These are phyloP conservation scores for Prosopocoilus inquinatus DNA, from an alignment of 2,888 invertebrate species.

Conservation along the genomic window DNA sequence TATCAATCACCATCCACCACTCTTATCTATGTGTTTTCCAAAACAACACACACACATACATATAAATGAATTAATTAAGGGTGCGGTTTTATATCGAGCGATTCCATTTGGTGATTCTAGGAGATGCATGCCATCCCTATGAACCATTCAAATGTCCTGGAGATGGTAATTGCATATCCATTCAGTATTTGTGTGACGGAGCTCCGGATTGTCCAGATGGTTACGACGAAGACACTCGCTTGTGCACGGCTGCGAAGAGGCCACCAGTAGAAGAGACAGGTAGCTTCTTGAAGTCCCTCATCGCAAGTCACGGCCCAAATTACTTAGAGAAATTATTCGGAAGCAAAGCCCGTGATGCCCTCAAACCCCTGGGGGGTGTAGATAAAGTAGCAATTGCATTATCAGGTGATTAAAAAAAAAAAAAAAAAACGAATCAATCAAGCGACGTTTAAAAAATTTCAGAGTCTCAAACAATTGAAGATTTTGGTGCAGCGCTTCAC, in stretches of 20 bases:
- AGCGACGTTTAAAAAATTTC: slow-evolving; percentile 38
- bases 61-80: no score
- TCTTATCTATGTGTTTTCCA: no score
- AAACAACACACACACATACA: no score
- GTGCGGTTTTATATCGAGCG: no score
- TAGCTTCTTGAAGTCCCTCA: slow-evolving; percentile 88
- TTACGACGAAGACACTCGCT: slow-evolving; percentile 91
- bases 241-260: slow-evolving; percentile 94
- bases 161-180: slow-evolving; percentile 91
- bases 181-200: slow-evolving; percentile 94
- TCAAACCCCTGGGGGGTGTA: slow-evolving; percentile 89
- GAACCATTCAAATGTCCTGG: slow-evolving; percentile 97
- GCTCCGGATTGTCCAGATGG: slow-evolving; percentile 93
- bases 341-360: slow-evolving; percentile 87
- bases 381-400: slow-evolving; percentile 94
- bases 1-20: slow-evolving; percentile 17
- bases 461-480: slow-evolving; percentile 95
- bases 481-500: slow-evolving; percentile 85
- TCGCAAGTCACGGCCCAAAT: slow-evolving; percentile 94
- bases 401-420: slow-evolving; percentile 63
- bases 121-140: slow-evolving; percentile 84
- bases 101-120: slow-evolving; percentile 46
- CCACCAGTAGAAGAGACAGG: slow-evolving; percentile 97
- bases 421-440: not conserved
- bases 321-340: slow-evolving; percentile 96